These are phyloP conservation scores for Heloderma charlesbogerti DNA, from an alignment of 2,113 vertebrate species.

Conservation along the genomic window DNA sequence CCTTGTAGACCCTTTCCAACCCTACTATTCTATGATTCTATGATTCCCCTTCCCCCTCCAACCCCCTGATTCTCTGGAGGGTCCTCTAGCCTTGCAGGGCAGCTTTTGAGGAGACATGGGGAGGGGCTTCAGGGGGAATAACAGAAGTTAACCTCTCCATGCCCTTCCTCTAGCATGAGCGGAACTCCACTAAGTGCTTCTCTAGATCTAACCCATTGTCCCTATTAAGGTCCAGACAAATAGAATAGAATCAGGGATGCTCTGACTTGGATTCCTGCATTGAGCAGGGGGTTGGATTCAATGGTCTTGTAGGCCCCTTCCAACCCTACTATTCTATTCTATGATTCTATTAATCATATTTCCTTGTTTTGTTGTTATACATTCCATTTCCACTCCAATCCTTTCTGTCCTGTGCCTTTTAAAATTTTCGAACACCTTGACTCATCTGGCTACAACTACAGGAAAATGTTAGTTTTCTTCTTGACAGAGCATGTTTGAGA, in stretches of 20 bases:
- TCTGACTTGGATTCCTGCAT: too few species aligned
- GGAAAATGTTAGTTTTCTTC: background rate
- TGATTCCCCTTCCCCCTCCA: background rate
- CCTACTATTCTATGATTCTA: too few species aligned
- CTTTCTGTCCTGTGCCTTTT: background rate
- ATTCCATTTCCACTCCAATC: background rate
- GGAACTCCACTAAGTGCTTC: background rate
- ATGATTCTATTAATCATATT: too few species aligned
- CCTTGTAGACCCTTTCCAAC: too few species aligned
- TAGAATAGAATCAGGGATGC: too few species aligned
- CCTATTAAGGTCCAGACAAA: background rate
- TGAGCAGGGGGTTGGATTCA: too few species aligned
- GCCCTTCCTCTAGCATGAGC: background rate
- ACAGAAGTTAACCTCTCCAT: background rate
- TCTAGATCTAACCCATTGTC: background rate
- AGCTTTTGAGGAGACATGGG: too few species aligned
- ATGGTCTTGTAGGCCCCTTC: too few species aligned
- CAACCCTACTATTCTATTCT: too few species aligned
- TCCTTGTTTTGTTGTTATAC: background rate
- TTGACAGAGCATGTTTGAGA: background rate
- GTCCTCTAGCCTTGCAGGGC: background rate
- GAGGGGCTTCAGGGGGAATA: background rate
- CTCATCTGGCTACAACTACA: background rate
- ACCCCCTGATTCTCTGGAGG: background rate
- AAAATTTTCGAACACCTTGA: background rate